Conservation (phyloP, 1,140 invertebrate genomes). For the Tetramorium alpestre region DNA sequence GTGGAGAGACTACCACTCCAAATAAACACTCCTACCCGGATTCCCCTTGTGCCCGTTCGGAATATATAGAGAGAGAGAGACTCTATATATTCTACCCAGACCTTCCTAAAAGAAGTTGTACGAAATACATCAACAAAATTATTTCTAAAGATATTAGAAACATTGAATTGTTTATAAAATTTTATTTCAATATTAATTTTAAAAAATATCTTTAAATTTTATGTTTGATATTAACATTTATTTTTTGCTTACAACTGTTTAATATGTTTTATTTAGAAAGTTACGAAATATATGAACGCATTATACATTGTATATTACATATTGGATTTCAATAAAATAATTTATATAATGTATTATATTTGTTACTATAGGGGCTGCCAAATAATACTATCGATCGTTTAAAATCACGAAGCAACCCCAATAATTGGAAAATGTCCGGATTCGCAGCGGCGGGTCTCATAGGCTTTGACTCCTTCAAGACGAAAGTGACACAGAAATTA, state of each 20-base stretch:
- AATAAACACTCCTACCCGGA: constrained; percentile 83
- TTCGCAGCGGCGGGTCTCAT: constrained; percentile 83
- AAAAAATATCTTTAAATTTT: background rate
- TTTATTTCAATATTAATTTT: background rate
- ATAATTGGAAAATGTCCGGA: constrained; percentile 86
- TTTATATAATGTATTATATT: background rate
- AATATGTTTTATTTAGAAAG: background rate
- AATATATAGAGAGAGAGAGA: background rate
- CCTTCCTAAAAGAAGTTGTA: background rate
- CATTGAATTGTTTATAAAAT: background rate
- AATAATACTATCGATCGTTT: constrained; percentile 75
- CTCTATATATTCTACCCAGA: constrained; percentile 10
- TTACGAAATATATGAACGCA: background rate
- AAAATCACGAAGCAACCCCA: constrained; percentile 82
- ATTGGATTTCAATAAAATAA: background rate
- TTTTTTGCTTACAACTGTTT: background rate
- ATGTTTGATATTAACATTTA: background rate
- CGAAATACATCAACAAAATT: background rate
- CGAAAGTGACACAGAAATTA: constrained; percentile 80
- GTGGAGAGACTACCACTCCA: constrained; percentile 82
- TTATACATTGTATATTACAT: background rate
- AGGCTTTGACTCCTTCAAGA: constrained; percentile 81
- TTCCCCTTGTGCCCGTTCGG: constrained; percentile 43
- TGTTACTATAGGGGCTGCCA: constrained; percentile 80
- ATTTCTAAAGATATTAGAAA: background rate